phyloP scores from a whole-genome alignment of 2,797 vertebrate species.

The Cetoscarus ocellatus region DNA sequence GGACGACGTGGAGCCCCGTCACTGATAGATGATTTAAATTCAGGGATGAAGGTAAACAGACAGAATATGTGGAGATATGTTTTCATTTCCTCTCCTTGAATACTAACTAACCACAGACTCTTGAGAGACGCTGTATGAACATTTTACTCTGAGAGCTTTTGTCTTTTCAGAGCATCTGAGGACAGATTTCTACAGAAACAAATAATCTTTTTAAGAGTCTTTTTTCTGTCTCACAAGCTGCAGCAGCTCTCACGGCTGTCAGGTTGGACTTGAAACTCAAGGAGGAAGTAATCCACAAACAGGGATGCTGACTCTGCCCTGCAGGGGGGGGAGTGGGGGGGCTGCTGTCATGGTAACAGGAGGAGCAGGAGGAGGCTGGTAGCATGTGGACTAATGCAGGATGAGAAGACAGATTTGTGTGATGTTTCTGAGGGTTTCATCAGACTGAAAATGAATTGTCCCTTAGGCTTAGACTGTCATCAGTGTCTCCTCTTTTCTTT shows the following conservation, averaged over 20 bases:
- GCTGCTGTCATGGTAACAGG: conserved; percentile 28
- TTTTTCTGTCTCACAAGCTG: not conserved
- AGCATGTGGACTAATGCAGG: not conserved
- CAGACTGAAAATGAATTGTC: not conserved
- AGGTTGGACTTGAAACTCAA: conserved; percentile 6
- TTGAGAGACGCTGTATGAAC: not conserved
- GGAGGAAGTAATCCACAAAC: conserved; percentile 21
- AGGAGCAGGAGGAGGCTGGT: conserved; percentile 3
- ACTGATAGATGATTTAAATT: not conserved
- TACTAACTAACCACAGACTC: not conserved
- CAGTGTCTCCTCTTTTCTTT: not conserved
- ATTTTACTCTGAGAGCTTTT: too few relatives aligned
- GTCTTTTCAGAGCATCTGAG: not conserved
- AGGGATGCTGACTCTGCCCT: not conserved
- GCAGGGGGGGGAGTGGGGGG: not conserved
- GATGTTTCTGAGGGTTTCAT: conserved; percentile 23
- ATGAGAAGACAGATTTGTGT: not conserved
- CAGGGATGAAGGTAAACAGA: not conserved
- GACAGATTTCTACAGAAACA: not conserved
- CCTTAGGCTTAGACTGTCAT: not conserved
- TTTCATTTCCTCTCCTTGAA: not conserved
- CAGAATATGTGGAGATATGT: not conserved
- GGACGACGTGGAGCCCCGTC: too few relatives aligned
- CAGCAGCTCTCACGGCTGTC: not conserved
- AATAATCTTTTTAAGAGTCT: not conserved